Base-by-base conservation (phyloP, 1,140 invertebrate genomes). In the Cyrtorhinus lividipennis region DNA sequence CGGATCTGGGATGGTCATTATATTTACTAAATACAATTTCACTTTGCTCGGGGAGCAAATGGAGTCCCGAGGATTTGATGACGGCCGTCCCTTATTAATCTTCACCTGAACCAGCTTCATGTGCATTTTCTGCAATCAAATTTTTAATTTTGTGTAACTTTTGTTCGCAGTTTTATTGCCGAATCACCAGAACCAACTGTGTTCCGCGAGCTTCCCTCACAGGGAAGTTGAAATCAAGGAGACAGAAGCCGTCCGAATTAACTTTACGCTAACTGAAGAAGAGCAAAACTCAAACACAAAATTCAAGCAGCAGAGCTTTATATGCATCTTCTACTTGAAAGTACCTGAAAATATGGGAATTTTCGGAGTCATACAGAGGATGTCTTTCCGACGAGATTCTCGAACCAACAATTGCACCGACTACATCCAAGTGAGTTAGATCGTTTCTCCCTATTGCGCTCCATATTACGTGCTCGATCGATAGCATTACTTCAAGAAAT, bases 341-440 rank as follows among this genome's bases (percentile, higher is more conserved):
- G 27, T 62, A 0, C 26, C 25, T 8, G 27, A 62, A 45, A 56
- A 53, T 2, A 57, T 63, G 53, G 66, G 67, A n/a, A 26, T 68
- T 18, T 64, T 70, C 38, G 67, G 62, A 2, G 69, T 70, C 12
- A 68, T 70, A 18, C 69, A 70, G 30, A 64, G 64, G 12, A 65
- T 70, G 67, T 63, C 57, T n/a, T 58, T 70, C 5, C 23, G 69
- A 15, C 61, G 63, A 46, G 64, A 69, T 61, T 10, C 26, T 18
- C 53, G 56, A 12, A 68, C 62, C 10, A 58, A 59, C 30, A 62
- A 68, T 48, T 70, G 69, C 56, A 69, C 69, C 10, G 69, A 70
- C 61, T 70, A 66, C 45, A 66, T 70, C 12, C 67, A 70, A 67
- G 68, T 69, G 62, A 66, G 48, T 15, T 38, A 38, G 30, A 15